Conservation (phyloP, 2,797 vertebrate genomes). For the Malacoctenus gilli region DNA sequence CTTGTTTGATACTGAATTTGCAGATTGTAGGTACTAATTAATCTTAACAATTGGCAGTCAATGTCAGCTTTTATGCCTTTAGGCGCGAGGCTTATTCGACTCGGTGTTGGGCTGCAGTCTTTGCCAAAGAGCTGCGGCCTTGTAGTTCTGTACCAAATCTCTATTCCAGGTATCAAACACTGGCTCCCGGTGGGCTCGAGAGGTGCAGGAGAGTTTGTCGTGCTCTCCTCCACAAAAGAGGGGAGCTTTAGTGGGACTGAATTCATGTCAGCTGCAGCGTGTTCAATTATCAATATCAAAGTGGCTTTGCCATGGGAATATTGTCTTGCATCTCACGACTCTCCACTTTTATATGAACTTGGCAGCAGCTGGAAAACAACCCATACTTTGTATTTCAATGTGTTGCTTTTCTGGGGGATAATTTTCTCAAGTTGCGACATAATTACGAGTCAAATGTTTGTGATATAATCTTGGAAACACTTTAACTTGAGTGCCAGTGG, state of each 20-base stretch:
- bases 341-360: too few relatives aligned
- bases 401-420: too few relatives aligned
- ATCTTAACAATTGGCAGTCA: neutral
- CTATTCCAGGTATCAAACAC: conserved; percentile 1
- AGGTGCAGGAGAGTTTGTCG: conserved; percentile 1
- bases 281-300: neutral
- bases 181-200: neutral
- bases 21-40: conserved; percentile 3
- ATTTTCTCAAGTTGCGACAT: too few relatives aligned
- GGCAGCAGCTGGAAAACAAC: too few relatives aligned
- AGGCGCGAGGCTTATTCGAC: neutral
- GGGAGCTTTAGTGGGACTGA: neutral
- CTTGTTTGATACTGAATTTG: neutral
- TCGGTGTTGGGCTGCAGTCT: neutral
- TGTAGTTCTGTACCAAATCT: conserved; percentile 3
- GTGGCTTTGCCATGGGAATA: too few relatives aligned
- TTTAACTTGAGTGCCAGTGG: too few relatives aligned
- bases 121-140: neutral
- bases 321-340: too few relatives aligned
- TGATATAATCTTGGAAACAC: too few relatives aligned
- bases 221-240: neutral
- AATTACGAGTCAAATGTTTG: too few relatives aligned
- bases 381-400: too few relatives aligned
- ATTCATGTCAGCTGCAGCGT: neutral
- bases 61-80: neutral